Conservation (phyloP, 2,888 invertebrate genomes). For the Andrena marginata region DNA sequence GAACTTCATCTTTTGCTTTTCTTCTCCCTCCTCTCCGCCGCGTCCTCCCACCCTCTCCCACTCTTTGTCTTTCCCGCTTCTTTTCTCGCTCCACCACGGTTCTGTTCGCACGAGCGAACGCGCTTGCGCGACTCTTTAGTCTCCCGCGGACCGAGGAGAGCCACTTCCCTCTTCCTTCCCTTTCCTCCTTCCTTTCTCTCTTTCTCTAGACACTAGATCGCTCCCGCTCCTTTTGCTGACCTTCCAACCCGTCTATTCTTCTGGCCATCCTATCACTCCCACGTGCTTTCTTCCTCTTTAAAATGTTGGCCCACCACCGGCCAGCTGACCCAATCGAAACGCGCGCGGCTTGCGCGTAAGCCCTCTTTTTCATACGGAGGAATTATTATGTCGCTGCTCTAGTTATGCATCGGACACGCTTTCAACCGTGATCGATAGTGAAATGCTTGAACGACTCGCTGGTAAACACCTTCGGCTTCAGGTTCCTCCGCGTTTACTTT, state of each 20-base stretch:
- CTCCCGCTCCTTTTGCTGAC: constrained; percentile 55
- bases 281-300: constrained; percentile 47
- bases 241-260: constrained; percentile 53
- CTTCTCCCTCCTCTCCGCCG: constrained; percentile 27
- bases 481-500: constrained; percentile 51
- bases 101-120: constrained; percentile 35
- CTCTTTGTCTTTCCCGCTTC: constrained; percentile 57
- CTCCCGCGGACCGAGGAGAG: constrained; percentile 53
- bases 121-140: constrained; percentile 50
- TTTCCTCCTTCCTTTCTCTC: constrained; percentile 22
- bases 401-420: constrained; percentile 61
- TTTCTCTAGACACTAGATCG: constrained; percentile 28
- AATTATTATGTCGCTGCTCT: constrained; percentile 64
- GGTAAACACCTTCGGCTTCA: constrained; percentile 67
- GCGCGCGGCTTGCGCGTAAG: constrained; percentile 28
- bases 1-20: constrained; percentile 51
- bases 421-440: constrained; percentile 68
- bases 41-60: constrained; percentile 24
- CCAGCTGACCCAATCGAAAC: constrained; percentile 40
- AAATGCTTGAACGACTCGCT: constrained; percentile 68
- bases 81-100: constrained; percentile 45
- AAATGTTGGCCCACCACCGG: constrained; percentile 33
- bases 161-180: constrained; percentile 16
- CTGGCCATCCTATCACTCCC: constrained; percentile 43
- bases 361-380: constrained; percentile 53